Evolutionary conservation across 2,113 vertebrate species (phyloP).

Genomic region (Gadus macrocephalus): DNA sequence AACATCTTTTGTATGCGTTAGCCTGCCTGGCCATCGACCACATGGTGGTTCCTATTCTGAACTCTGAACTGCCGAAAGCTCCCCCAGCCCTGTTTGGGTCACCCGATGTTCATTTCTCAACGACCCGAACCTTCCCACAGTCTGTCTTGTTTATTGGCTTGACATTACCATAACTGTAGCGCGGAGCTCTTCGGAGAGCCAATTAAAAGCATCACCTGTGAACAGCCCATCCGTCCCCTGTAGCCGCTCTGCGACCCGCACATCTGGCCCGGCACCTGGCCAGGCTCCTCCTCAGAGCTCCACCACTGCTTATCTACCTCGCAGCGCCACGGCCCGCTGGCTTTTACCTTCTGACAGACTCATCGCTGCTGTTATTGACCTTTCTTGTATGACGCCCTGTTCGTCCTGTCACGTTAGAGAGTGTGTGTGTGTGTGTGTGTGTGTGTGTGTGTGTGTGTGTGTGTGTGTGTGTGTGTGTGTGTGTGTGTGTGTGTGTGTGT

Average conservation of each 20-base stretch:
- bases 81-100: no score
- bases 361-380: background rate
- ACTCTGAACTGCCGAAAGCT: no score
- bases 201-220: constrained; percentile 26
- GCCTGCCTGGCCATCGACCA: no score
- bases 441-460: constrained; percentile 16
- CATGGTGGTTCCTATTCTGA: no score
- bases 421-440: background rate
- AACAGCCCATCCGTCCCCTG: constrained; percentile 16
- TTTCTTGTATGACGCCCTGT: background rate
- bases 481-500: no score
- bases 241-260: constrained; percentile 16
- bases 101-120: no score
- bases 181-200: constrained; percentile 6
- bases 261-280: background rate
- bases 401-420: background rate
- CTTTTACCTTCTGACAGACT: constrained; percentile 5
- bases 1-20: no score
- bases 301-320: constrained; percentile 11
- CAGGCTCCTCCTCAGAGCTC: background rate
- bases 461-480: background rate
- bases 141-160: constrained; percentile 14
- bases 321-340: background rate
- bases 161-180: constrained; percentile 13
- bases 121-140: background rate